A percentile compares a stretch with the other conserved stretches of the same genome.
Evolutionary conservation across 2,113 vertebrate genomes (phyloP).

Genomic region (Rhombomys opimus): DNA sequence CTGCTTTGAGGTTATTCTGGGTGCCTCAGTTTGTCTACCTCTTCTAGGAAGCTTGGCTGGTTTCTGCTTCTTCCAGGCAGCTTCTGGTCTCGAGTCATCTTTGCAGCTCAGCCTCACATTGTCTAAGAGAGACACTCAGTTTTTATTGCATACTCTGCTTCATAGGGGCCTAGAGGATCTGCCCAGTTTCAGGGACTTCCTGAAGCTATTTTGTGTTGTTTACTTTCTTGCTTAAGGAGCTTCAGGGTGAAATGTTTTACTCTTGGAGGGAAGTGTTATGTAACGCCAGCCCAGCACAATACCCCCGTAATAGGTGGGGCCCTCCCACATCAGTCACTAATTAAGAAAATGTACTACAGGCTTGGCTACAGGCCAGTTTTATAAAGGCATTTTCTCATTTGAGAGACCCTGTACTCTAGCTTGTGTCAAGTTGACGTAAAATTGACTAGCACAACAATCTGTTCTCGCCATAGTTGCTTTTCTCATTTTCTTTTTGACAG

Average conservation of each 20-base stretch:
- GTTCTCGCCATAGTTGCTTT: neutral
- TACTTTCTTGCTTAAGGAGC: neutral
- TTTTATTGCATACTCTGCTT: neutral
- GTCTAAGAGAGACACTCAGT: neutral
- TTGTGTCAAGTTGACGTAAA: neutral
- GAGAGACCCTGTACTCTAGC: neutral
- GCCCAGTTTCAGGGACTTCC: neutral
- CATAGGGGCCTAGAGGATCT: neutral
- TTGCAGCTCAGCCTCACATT: neutral
- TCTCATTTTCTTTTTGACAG: neutral
- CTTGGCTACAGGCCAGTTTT: neutral
- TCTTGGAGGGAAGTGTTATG: neutral
- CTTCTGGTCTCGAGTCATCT: neutral
- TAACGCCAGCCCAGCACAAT: neutral
- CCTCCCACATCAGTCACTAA: neutral
- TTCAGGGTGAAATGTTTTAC: neutral
- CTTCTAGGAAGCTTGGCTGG: neutral
- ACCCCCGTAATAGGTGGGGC: neutral
- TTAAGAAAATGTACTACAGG: neutral
- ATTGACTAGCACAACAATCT: neutral
- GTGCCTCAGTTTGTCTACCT: neutral
- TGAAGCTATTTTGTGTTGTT: neutral
- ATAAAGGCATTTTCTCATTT: neutral
- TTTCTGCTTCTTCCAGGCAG: neutral
- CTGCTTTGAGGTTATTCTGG: neutral